phyloP scores from a whole-genome alignment of 1,140 invertebrate species.

The Plectrocnemia conspersa region DNA sequence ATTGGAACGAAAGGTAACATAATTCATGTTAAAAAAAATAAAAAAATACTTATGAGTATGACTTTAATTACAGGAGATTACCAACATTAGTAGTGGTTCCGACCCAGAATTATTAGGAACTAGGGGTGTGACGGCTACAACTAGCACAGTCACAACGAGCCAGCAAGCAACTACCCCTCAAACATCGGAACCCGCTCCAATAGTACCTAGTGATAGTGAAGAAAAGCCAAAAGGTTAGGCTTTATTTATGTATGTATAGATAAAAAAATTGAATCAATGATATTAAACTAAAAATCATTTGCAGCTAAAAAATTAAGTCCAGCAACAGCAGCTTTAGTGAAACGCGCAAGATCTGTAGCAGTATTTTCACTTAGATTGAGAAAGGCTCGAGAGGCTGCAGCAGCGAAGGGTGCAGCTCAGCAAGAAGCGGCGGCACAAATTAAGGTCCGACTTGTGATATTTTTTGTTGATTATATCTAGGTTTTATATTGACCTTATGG shows the following conservation, averaged over 20 bases:
- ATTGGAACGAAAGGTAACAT: constrained; percentile 29
- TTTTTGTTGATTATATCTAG: too few species aligned
- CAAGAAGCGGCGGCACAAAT: constrained; percentile 18
- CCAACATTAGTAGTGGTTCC: constrained; percentile 26
- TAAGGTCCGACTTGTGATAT: too few species aligned
- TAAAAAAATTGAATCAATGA: neutral
- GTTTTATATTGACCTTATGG: too few species aligned
- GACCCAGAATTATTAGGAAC: constrained; percentile 30
- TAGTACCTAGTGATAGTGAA: constrained; percentile 45
- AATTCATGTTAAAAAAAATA: neutral
- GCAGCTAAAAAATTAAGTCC: constrained; percentile 60
- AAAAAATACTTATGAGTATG: neutral
- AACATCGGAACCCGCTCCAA: constrained; percentile 36
- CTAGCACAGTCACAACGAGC: neutral
- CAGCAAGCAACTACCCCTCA: constrained; percentile 3
- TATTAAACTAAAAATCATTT: constrained; percentile 11
- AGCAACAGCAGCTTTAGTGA: constrained; percentile 69
- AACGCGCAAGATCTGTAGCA: constrained; percentile 73
- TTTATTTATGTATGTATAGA: constrained; percentile 3
- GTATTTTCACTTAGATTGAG: constrained; percentile 77
- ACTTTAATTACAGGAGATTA: constrained; percentile 28
- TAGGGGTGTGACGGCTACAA: constrained; percentile 24
- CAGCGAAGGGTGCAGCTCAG: constrained; percentile 56
- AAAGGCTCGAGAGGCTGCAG: constrained; percentile 67
- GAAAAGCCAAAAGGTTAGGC: constrained; percentile 46